Conservation (phyloP, 2,797 vertebrate genomes). For the Semotilus atromaculatus region DNA sequence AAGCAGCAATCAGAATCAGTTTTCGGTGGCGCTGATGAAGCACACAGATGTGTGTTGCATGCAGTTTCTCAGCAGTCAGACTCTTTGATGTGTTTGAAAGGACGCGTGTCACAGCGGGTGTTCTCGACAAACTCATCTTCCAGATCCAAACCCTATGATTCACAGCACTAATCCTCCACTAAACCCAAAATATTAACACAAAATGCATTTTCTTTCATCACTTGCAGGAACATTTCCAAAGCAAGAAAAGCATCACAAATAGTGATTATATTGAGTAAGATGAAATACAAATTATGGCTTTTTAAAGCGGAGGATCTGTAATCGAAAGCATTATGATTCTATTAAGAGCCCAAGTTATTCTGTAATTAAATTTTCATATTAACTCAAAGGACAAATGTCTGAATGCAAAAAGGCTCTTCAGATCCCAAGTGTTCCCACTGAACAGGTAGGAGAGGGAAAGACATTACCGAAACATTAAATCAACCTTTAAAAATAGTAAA, state of each 20-base stretch:
- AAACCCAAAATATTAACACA: slow-evolving; percentile 55
- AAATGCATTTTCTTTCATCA: slow-evolving; percentile 57
- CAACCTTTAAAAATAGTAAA: slow-evolving; percentile 66
- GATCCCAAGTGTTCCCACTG: slow-evolving; percentile 64
- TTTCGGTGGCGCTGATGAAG: slow-evolving; percentile 50
- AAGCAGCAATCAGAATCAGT: slow-evolving; percentile 53
- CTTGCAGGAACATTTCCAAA: slow-evolving; percentile 37
- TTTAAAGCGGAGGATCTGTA: slow-evolving; percentile 57
- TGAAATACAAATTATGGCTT: slow-evolving; percentile 63
- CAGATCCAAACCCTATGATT: slow-evolving; percentile 46
- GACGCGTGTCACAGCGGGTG: slow-evolving; percentile 36
- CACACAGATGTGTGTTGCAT: slow-evolving; percentile 27
- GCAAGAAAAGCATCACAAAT: slow-evolving; percentile 52
- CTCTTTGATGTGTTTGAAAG: slow-evolving; percentile 51
- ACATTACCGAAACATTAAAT: slow-evolving; percentile 70
- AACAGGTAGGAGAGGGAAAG: slow-evolving; percentile 64
- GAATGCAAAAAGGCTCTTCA: slow-evolving; percentile 60
- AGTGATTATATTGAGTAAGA: slow-evolving; percentile 59
- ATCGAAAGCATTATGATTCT: slow-evolving; percentile 64
- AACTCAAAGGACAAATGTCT: slow-evolving; percentile 63
- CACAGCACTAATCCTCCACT: slow-evolving; percentile 52
- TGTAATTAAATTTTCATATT: slow-evolving; percentile 70
- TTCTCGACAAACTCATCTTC: slow-evolving; percentile 52
- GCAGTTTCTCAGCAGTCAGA: slow-evolving; percentile 50
- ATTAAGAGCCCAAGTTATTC: slow-evolving; percentile 64